These are phyloP conservation scores for Smithornis capensis DNA, from an alignment of 2,113 vertebrate species.

Conservation along the genomic window DNA sequence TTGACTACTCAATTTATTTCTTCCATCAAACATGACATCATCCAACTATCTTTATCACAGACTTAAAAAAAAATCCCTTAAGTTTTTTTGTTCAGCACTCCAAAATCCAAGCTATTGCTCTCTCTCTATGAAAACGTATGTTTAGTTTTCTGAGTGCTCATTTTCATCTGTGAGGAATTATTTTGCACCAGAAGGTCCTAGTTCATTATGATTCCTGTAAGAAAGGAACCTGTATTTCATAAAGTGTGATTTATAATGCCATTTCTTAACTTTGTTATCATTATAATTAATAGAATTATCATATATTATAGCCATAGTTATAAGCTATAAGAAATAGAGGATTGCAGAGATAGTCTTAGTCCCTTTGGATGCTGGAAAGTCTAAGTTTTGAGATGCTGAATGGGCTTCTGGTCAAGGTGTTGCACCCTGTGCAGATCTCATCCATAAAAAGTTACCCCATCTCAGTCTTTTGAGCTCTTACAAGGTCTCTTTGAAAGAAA, in stretches of 20 bases:
- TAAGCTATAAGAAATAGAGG: not conserved
- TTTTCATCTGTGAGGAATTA: not conserved
- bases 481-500: not conserved
- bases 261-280: not conserved
- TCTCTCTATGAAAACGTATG: not conserved
- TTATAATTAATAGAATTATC: not conserved
- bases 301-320: not conserved
- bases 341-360: not conserved
- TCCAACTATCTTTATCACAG: not conserved
- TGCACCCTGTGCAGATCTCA: accelerated
- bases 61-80: not conserved
- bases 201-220: not conserved
- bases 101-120: not conserved
- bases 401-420: not conserved
- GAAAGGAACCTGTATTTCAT: not conserved
- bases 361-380: not conserved
- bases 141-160: not conserved
- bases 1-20: not conserved
- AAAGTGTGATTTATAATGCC: not conserved
- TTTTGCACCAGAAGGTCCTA: not conserved
- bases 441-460: not conserved
- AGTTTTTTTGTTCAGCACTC: not conserved
- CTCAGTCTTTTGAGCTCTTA: not conserved
- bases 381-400: not conserved
- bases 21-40: not conserved